Conservation (phyloP, 2,797 vertebrate species). For the Margarornis squamiger region DNA sequence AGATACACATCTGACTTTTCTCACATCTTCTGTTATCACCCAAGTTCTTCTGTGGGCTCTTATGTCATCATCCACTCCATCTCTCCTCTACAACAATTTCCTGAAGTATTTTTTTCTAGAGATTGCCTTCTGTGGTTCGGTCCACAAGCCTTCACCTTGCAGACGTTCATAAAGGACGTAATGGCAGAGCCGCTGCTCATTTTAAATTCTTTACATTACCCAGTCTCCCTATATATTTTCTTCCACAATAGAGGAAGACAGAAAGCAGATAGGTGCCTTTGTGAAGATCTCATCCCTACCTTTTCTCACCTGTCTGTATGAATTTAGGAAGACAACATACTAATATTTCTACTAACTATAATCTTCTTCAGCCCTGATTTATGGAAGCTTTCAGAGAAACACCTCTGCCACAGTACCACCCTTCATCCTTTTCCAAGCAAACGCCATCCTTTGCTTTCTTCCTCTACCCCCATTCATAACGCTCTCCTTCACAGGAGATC, state of each 20-base stretch:
- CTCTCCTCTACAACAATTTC: background rate
- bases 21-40: background rate
- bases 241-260: background rate
- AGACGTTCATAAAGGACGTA: background rate
- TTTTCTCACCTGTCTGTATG: background rate
- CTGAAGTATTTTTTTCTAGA: background rate
- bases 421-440: background rate
- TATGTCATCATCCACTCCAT: background rate
- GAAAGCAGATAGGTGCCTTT: background rate
- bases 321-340: background rate
- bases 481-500: background rate
- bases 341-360: background rate
- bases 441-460: background rate
- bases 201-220: background rate
- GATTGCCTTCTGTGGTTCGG: background rate
- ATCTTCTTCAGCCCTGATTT: background rate
- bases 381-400: background rate
- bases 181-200: background rate
- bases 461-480: background rate
- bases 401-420: background rate
- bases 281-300: background rate
- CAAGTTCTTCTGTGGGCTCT: background rate
- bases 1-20: background rate
- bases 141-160: background rate
- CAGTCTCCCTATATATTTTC: background rate